Conservation (phyloP, 2,888 invertebrate species). For the Mystacides longicornis region DNA sequence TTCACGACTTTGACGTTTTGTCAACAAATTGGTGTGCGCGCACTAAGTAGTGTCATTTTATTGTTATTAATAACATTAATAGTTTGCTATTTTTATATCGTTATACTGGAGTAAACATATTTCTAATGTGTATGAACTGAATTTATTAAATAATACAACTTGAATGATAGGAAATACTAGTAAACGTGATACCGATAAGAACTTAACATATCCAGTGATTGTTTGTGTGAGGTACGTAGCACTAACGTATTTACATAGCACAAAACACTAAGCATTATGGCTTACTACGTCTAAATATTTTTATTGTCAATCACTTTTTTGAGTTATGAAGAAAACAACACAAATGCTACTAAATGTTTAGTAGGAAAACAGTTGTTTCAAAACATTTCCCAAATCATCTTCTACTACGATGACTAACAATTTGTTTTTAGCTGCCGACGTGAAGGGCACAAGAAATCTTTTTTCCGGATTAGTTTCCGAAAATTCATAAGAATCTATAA, state of each 20-base stretch:
- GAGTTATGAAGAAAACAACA: conserved; percentile 22
- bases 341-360: conserved; percentile 30
- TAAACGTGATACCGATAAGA: neutral
- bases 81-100: too few species aligned
- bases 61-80: too few species aligned
- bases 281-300: conserved; percentile 23
- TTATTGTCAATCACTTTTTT: conserved; percentile 26
- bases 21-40: too few species aligned
- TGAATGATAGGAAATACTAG: too few species aligned
- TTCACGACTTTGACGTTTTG: too few species aligned
- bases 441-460: conserved; percentile 50
- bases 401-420: conserved; percentile 56
- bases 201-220: conserved; percentile 1
- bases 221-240: conserved; percentile 9
- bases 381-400: conserved; percentile 59
- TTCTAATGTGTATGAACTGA: too few species aligned
- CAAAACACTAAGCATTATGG: too few species aligned
- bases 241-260: conserved; percentile 9
- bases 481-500: conserved; percentile 58
- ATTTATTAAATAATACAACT: too few species aligned
- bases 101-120: too few species aligned
- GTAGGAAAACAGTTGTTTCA: conserved; percentile 56
- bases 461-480: conserved; percentile 50
- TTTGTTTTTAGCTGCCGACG: conserved; percentile 43
- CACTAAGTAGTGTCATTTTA: too few species aligned